Conservation (phyloP, 2,797 vertebrate genomes). For the Paramormyrops hopkinsi region DNA sequence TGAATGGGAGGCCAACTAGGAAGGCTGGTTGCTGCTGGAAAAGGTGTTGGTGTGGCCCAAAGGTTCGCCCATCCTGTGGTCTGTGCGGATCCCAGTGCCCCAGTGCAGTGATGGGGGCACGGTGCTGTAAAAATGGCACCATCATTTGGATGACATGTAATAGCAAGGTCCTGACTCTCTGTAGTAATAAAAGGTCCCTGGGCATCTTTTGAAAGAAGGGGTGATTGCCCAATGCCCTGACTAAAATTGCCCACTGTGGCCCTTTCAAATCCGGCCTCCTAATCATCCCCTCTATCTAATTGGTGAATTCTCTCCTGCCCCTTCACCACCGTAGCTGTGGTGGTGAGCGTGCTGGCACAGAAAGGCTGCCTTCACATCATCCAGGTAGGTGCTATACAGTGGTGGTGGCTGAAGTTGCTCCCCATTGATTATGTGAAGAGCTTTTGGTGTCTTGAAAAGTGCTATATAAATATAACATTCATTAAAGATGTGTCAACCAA, state of each 20-base stretch:
- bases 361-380: neutral
- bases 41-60: neutral
- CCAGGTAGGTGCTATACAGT: neutral
- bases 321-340: neutral
- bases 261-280: neutral
- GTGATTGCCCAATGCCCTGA: neutral
- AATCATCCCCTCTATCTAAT: neutral
- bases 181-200: neutral
- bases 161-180: neutral
- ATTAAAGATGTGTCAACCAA: neutral
- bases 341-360: neutral
- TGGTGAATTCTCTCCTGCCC: neutral
- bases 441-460: neutral
- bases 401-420: neutral
- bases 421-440: neutral
- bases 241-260: neutral
- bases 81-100: neutral
- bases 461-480: neutral
- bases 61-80: neutral
- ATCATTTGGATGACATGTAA: neutral
- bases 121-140: neutral
- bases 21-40: neutral
- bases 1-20: neutral
- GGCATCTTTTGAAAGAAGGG: neutral
- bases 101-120: neutral